phyloP scores from a whole-genome alignment of 2,888 invertebrate species.

The Carcina quercana region DNA sequence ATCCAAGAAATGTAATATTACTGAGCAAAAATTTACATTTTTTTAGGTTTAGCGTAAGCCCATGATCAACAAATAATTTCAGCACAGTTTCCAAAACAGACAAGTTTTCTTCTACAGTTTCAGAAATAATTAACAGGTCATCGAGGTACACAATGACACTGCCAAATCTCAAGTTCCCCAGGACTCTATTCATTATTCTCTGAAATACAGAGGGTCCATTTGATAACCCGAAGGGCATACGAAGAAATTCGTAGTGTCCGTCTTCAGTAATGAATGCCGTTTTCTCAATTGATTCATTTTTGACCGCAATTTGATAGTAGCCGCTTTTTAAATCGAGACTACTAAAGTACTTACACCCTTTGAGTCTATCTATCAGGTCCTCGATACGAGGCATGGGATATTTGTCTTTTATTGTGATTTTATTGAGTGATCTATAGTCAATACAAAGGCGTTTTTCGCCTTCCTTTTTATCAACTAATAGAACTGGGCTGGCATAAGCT shows the following conservation, averaged over 20 bases:
- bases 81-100: not conserved
- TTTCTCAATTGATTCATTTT: not conserved
- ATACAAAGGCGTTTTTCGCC: not conserved
- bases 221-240: constrained; percentile 10
- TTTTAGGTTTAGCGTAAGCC: not conserved
- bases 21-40: not conserved
- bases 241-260: constrained; percentile 8
- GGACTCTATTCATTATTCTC: not conserved
- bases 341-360: not conserved
- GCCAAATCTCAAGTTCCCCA: not conserved
- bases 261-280: constrained; percentile 7
- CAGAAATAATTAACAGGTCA: not conserved
- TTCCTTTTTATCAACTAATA: not conserved
- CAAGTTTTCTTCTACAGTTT: not conserved
- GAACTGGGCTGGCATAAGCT: not conserved
- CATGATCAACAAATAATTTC: not conserved
- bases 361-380: not conserved
- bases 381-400: not conserved
- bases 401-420: not conserved
- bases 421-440: not conserved
- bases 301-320: not conserved
- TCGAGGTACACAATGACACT: not conserved
- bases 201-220: constrained; percentile 1
- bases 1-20: not conserved
- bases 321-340: not conserved